A percentile compares a stretch with the other conserved stretches of the same genome.
These are phyloP conservation scores for Odontophorus gujanensis DNA, from an alignment of 2,113 vertebrate species.

Conservation along the genomic window DNA sequence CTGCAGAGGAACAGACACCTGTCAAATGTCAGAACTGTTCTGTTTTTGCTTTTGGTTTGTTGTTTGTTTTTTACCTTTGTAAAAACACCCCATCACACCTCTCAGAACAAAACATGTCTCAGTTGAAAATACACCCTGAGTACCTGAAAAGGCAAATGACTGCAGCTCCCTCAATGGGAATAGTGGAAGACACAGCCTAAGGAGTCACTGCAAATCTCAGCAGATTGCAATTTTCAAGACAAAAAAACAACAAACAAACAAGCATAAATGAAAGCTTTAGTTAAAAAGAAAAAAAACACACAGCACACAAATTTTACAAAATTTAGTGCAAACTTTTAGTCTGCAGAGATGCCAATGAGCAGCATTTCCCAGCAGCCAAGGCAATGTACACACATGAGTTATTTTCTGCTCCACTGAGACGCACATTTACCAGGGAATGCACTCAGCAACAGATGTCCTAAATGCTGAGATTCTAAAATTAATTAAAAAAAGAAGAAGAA, in stretches of 20 bases:
- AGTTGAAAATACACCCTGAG: background rate
- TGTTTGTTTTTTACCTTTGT: background rate
- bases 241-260: background rate
- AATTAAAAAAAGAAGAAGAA: background rate
- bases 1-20: background rate
- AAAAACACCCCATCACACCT: background rate
- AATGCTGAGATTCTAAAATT: background rate
- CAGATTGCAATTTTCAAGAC: background rate
- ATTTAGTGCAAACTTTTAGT: too few species aligned
- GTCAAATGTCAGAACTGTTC: background rate
- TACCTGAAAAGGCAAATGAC: background rate
- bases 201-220: background rate
- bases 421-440: background rate
- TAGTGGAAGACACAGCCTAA: background rate
- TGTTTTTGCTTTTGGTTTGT: too few species aligned
- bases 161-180: background rate
- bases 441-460: background rate
- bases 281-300: background rate
- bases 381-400: too few species aligned
- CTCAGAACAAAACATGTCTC: background rate
- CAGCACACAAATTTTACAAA: too few species aligned
- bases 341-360: too few species aligned
- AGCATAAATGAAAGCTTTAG: background rate
- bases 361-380: too few species aligned
- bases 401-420: too few species aligned